Evolutionary conservation across 2,113 vertebrate genomes (phyloP).

Genomic region (Heloderma charlesbogerti): DNA sequence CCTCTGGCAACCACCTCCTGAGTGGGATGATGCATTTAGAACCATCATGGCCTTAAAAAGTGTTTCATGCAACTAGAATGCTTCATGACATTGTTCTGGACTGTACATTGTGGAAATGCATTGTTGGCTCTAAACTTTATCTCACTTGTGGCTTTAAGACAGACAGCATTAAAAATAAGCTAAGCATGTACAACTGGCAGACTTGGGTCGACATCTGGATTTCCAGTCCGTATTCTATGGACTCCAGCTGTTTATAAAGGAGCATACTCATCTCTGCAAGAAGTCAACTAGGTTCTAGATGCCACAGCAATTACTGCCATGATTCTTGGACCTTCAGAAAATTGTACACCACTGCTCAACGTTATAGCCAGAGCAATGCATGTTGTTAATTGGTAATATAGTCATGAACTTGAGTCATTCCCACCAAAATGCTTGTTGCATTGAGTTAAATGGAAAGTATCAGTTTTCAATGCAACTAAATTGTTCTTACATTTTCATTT

Average conservation of each 20-base stretch:
- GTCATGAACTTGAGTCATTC: slow-evolving; percentile 31
- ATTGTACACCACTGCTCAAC: neutral
- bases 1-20: neutral
- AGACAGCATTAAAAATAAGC: neutral
- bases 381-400: slow-evolving; percentile 11
- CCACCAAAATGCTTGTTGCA: neutral
- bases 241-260: neutral
- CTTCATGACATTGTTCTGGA: neutral
- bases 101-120: neutral
- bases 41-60: neutral
- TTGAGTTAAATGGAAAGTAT: neutral
- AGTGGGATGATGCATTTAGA: neutral
- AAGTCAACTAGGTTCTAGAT: neutral
- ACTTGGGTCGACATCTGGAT: neutral
- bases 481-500: slow-evolving; percentile 44
- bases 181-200: neutral
- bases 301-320: neutral
- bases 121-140: neutral
- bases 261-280: neutral
- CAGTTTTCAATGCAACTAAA: neutral
- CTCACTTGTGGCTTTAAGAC: neutral
- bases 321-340: neutral
- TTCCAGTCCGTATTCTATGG: neutral
- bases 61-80: neutral
- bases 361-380: neutral